phyloP scores from a whole-genome alignment of 1,140 invertebrate genomes.

The Caerostris darwini region DNA sequence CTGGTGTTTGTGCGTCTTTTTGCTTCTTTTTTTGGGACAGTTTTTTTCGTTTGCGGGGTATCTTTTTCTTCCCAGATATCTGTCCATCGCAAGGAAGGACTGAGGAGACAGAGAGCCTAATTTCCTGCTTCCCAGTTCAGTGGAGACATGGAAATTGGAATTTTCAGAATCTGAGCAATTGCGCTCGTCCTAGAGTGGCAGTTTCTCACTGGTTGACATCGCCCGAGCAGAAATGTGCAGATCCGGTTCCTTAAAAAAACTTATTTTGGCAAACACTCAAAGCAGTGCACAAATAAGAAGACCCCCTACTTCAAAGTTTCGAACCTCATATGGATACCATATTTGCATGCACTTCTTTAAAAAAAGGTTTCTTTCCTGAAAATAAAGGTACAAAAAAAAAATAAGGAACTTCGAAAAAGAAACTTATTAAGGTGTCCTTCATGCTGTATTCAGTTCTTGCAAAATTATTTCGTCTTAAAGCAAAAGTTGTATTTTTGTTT shows the following conservation, averaged over 20 bases:
- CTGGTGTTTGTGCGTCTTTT: background rate
- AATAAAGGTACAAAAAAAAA: too few relatives aligned
- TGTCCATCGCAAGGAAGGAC: slow-evolving; percentile 34
- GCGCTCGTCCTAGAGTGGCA: slow-evolving; percentile 25
- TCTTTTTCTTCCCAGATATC: background rate
- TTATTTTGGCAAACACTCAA: slow-evolving; percentile 20
- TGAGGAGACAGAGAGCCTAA: slow-evolving; percentile 34
- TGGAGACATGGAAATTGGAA: slow-evolving; percentile 60
- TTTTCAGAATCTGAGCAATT: slow-evolving; percentile 70
- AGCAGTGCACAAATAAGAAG: background rate
- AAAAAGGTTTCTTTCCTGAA: too few relatives aligned
- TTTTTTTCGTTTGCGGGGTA: slow-evolving; percentile 38
- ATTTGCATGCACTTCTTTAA: background rate
- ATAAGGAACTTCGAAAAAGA: too few relatives aligned
- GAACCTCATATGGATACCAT: slow-evolving; percentile 9
- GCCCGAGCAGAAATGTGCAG: background rate
- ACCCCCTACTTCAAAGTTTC: background rate
- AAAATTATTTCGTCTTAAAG: too few relatives aligned
- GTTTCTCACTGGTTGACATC: background rate
- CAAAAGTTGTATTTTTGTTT: too few relatives aligned
- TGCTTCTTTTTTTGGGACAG: slow-evolving; percentile 41
- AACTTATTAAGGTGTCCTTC: too few relatives aligned
- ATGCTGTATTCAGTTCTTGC: too few relatives aligned
- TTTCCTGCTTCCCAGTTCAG: slow-evolving; percentile 53
- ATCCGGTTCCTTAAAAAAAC: slow-evolving; percentile 39